Evolutionary conservation across 1,140 invertebrate species (phyloP), one percentile per base, ranked within the genome.

Genomic region (Drosophila sproati): DNA sequence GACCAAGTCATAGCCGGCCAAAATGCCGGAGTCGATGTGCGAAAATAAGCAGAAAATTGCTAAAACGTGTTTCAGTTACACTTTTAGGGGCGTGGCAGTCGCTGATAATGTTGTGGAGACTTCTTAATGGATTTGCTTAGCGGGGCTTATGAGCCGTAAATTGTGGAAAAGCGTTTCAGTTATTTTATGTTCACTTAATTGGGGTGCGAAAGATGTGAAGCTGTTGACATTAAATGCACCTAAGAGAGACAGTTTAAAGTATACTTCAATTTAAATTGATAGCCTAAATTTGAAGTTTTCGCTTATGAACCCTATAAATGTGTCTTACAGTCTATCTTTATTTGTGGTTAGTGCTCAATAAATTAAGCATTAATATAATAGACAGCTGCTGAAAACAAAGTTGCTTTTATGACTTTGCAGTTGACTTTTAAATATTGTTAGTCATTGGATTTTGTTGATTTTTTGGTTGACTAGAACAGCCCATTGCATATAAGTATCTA

Each of bases 41-140:
- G 57, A 74, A 78, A 85, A 89, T 89, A 86, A 82, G 81, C 77
- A 81, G 68, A 86, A 89, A 85, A 90, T 77, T 74, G 63, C 79
- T 55, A 86, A 80, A 86, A 89, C 86, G 67, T 82, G 81, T 86
- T 89, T 89, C 56, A 77, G 52, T 86, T 71, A 69, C 62, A 67
- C 43, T 48, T 62, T 56, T 66, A 50, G 8, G 20, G 34, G 59
- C 47, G 59, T 45, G 20, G 8, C 43, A 48, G 63, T 47, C 34
- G 55, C 10, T 56, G 57, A 7, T 50, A 72, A 67, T 66, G 39
- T 47, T 41, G 60, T 56, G 54, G 45, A 10, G 59, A 78, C 82
- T 82, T 88, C 83, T 86, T 87, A 86, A 86, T 87, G 83, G 79
- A 63, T 73, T 82, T 72, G 68, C 50, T 56, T 52, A 76, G 50